Base-by-base conservation (phyloP, 1,140 invertebrate genomes). In the Calliopsis andreniformis region DNA sequence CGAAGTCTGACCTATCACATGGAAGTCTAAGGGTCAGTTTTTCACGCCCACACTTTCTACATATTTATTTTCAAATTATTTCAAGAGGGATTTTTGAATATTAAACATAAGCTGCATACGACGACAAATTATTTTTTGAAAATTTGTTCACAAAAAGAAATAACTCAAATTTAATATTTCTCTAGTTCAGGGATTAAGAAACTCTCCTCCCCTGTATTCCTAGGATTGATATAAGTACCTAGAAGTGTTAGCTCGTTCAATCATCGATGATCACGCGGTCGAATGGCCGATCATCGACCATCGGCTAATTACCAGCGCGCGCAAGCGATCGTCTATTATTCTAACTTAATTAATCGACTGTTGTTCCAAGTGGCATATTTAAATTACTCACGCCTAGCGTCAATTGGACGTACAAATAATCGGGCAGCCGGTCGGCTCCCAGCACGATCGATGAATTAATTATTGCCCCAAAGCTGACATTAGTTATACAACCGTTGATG, bases 401-500 rank as follows among this genome's bases (percentile, higher is more conserved):
- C 42, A 43, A 62, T 45, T 62, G 39, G 23, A 28, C 42, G 42
- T 28, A 28, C 42, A 62, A 62, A 45, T 45, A 61, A 58, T 55
- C 51, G 55, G 20, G 23, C 16, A 5, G 10, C 20, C 20, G 10
- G 32, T 10, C 55, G 55, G 35, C 28, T 23, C 45, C 10, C 49
- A 10, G 49, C 49, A 23, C 49, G 49, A 53, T 58, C 55, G 55
- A 35, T 58, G 55, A 58, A 58, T 58, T 35, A 58, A 58, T 58
- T 35, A 58, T 58, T 18, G n/a, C 30, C 32, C 30, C 55, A 20
- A 10, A 35, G 32, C 55, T 35, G 55, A 35, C 55, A 58, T 58
- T 58, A 32, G 55, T 58, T 58, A 58, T 35, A 35, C 55, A 30
- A n/a, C 30, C 55, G 18, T 30, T 58, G 35, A 58, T 39, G 18